Percentiles rank a stretch among this genome's conserved stretches.
These are phyloP conservation scores for Scyliorhinus canicula DNA, from an alignment of 2,797 vertebrate species.

Conservation along the genomic window DNA sequence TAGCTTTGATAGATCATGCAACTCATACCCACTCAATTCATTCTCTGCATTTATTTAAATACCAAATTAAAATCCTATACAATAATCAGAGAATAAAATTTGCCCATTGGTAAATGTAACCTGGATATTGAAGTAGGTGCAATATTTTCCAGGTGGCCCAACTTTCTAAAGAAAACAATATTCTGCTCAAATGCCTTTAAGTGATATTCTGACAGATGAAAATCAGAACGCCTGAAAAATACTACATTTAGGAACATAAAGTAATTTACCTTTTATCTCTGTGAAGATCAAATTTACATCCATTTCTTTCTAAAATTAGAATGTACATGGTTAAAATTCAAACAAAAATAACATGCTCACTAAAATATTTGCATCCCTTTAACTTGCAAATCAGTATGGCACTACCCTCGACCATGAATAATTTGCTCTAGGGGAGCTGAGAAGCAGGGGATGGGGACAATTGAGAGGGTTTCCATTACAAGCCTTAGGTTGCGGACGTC, in stretches of 20 bases:
- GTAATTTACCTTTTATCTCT: slow-evolving; percentile 30
- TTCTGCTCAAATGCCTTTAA: neutral
- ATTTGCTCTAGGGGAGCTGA: too few relatives aligned
- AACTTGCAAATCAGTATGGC: neutral
- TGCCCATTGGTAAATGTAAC: neutral
- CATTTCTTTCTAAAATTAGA: slow-evolving; percentile 30
- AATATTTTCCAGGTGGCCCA: neutral
- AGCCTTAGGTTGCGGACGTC: too few relatives aligned
- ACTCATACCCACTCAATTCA: neutral
- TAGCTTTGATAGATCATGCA: neutral
- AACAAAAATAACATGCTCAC: neutral
- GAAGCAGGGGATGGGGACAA: too few relatives aligned
- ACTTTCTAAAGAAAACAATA: neutral
- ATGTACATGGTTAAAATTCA: neutral
- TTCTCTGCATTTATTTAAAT: neutral
- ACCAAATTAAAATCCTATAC: neutral
- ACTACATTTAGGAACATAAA: neutral
- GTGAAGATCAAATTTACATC: slow-evolving; percentile 6
- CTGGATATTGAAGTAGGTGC: neutral
- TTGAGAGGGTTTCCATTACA: too few relatives aligned
- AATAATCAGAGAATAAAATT: neutral
- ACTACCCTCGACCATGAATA: too few relatives aligned
- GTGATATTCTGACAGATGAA: neutral
- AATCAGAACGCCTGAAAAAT: neutral
- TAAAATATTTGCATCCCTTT: neutral